Evolutionary conservation across 2,888 invertebrate species (phyloP).

Genomic region (Cabera pusaria): DNA sequence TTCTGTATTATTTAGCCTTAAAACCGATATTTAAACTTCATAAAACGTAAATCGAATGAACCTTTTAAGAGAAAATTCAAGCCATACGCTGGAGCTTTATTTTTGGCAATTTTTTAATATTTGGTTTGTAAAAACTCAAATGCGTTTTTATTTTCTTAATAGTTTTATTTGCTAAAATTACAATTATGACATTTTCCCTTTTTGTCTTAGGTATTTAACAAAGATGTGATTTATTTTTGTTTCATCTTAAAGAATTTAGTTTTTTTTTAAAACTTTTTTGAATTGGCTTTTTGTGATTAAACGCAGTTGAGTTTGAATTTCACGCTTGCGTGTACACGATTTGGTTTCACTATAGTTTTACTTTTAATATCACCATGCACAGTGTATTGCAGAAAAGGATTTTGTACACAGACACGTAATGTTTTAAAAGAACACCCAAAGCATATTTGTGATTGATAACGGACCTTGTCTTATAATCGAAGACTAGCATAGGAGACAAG

Average conservation of each 20-base stretch:
- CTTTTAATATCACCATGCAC: conserved; percentile 12
- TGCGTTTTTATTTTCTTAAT: conserved; percentile 17
- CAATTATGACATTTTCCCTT: too few relatives aligned
- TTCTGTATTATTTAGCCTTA: too few relatives aligned
- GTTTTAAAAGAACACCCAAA: too few relatives aligned
- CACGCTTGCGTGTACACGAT: conserved; percentile 19
- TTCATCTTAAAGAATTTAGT: too few relatives aligned
- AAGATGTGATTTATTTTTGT: not conserved
- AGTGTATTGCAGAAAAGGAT: too few relatives aligned
- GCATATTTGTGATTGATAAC: too few relatives aligned
- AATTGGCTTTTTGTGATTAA: conserved; percentile 8
- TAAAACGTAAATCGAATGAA: conserved; percentile 3
- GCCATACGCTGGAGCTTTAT: conserved; percentile 4
- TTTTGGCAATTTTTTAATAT: conserved; percentile 5
- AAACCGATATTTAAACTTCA: too few relatives aligned
- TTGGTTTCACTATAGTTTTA: conserved; percentile 8
- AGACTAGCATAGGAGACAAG: too few relatives aligned
- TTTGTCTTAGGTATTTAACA: too few relatives aligned
- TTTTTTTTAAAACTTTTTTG: conserved; percentile 2
- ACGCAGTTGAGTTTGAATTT: conserved; percentile 19
- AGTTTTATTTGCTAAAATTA: too few relatives aligned
- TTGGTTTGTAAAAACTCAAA: conserved; percentile 21
- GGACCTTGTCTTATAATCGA: too few relatives aligned
- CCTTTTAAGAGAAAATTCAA: conserved; percentile 1
- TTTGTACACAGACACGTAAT: too few relatives aligned